These are phyloP conservation scores for Drosophila melanogaster DNA, from an alignment of 1,140 invertebrate species.

Conservation along the genomic window DNA sequence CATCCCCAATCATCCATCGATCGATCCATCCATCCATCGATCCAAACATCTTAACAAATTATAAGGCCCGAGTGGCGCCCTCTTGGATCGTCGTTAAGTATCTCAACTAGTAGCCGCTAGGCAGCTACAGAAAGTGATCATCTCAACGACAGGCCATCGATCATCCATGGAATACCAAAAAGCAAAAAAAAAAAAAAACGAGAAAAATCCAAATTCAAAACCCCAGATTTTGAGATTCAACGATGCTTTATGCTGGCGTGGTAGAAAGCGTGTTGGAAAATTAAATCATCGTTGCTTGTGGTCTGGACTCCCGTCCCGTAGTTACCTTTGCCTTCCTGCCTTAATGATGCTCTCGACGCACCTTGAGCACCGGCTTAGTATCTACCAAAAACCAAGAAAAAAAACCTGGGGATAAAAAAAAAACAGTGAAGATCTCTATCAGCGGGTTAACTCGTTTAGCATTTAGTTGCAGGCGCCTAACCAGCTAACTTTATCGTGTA, in stretches of 20 bases:
- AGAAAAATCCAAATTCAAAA: slow-evolving; percentile 1
- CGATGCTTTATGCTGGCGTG: slow-evolving; percentile 59
- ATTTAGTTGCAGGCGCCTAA: slow-evolving; percentile 82
- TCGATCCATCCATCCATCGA: slow-evolving; percentile 42
- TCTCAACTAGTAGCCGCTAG: slow-evolving; percentile 83
- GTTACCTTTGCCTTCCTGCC: slow-evolving; percentile 32
- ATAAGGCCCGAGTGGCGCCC: slow-evolving; percentile 55
- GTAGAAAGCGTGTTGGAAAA: slow-evolving; percentile 83
- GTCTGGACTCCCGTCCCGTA: slow-evolving; percentile 32
- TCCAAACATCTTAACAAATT: slow-evolving; percentile 82
- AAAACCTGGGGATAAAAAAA: slow-evolving; percentile 24
- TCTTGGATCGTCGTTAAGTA: slow-evolving; percentile 69
- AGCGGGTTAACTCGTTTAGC: slow-evolving; percentile 83
- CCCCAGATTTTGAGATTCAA: background rate
- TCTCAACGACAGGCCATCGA: slow-evolving; percentile 81
- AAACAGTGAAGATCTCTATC: slow-evolving; percentile 79
- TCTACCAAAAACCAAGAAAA: slow-evolving; percentile 47
- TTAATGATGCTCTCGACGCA: slow-evolving; percentile 75
- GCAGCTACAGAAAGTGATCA: slow-evolving; percentile 80
- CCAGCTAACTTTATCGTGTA: slow-evolving; percentile 63
- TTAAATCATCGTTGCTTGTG: slow-evolving; percentile 80
- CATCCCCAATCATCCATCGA: slow-evolving; percentile 39
- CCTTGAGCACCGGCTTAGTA: slow-evolving; percentile 72
- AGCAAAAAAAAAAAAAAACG: background rate
- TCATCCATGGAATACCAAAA: slow-evolving; percentile 57